Base-by-base conservation (phyloP, 2,888 invertebrate genomes). In the Drosophila antonietae region DNA sequence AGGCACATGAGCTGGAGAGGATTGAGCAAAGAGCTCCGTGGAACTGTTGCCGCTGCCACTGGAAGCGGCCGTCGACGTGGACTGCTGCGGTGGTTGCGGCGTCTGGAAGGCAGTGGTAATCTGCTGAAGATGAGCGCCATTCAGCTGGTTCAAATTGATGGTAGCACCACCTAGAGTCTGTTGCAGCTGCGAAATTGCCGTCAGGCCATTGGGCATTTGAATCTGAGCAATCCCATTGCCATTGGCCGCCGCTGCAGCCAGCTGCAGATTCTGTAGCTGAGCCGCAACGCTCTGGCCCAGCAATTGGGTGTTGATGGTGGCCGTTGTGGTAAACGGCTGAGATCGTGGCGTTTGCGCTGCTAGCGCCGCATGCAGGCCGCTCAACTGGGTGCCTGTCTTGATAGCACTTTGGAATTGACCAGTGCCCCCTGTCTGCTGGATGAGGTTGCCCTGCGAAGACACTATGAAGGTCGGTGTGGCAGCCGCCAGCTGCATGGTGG, bases 401-500 rank as follows among this genome's bases (percentile, higher is more conserved):
- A 93, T 93, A 63, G 90, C 89, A 31, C 90, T 92, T 76, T 93
- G 93, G 74, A 93, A 90, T 68, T 93, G 90, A 63, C 91, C 92
- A 28, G 69, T 76, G 12, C 82, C 89, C 41, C 88, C 92, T 20
- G 91, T 86, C 81, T 93, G 93, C 64, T 93, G 93, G 61, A 93
- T 93, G 56, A 93, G 89, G 82, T 93, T 93, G 33, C 93, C 93
- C 85, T 93, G 93, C 53, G 93, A 93, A 41, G 93, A 93, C 43
- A 93, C 93, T 67, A 93, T 93, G 69, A 93, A 93, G 56, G 94
- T 94, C 39, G 94, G 93, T 58, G 94, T 93, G 78, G 93, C 92
- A 67, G 94, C 92, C 15, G 94, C 93, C 81, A 94, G 92, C 78
- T 94, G 93, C 92, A 94, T 94, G 81, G 94, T 93, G 87, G 94